A percentile compares a stretch with the other conserved stretches of the same genome.
These are phyloP conservation scores for Lepus townsendii DNA, from an alignment of 2,797 vertebrate genomes.

Conservation along the genomic window DNA sequence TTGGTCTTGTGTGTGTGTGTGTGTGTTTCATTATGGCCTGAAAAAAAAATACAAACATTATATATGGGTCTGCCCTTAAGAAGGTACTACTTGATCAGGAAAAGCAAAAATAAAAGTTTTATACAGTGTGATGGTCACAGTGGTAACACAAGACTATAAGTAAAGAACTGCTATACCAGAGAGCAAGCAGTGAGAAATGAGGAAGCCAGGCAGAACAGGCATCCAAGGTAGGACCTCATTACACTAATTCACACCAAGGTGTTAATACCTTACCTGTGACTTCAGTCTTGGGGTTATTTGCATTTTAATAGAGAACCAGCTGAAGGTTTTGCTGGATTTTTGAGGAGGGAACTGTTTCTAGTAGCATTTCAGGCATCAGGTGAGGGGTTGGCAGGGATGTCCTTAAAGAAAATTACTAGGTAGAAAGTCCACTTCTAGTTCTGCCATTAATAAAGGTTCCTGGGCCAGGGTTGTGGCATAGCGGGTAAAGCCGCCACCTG, in stretches of 20 bases:
- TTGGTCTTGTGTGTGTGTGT: background rate
- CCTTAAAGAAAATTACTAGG: background rate
- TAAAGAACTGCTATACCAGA: background rate
- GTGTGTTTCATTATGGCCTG: background rate
- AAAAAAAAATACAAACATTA: background rate
- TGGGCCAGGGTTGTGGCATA: too few relatives aligned
- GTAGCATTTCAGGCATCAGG: background rate
- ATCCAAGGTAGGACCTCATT: background rate
- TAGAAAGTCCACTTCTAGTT: background rate
- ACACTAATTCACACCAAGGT: background rate
- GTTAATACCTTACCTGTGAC: background rate
- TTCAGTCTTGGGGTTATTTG: constrained; percentile 12
- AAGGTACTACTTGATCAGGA: constrained; percentile 24
- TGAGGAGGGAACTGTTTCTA: background rate
- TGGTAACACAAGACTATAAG: background rate
- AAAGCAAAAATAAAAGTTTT: constrained; percentile 42
- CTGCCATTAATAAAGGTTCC: background rate
- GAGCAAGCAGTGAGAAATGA: background rate
- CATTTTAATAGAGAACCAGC: constrained; percentile 56
- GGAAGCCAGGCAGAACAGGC: background rate
- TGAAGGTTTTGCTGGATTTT: background rate
- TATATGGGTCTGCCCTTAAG: constrained; percentile 13
- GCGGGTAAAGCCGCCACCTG: too few relatives aligned
- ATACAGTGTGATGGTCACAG: background rate
- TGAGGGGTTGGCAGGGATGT: background rate